Evolutionary conservation across 2,797 vertebrate species (phyloP), one percentile per base, ranked within the genome.

Genomic region (Siniperca undulata): DNA sequence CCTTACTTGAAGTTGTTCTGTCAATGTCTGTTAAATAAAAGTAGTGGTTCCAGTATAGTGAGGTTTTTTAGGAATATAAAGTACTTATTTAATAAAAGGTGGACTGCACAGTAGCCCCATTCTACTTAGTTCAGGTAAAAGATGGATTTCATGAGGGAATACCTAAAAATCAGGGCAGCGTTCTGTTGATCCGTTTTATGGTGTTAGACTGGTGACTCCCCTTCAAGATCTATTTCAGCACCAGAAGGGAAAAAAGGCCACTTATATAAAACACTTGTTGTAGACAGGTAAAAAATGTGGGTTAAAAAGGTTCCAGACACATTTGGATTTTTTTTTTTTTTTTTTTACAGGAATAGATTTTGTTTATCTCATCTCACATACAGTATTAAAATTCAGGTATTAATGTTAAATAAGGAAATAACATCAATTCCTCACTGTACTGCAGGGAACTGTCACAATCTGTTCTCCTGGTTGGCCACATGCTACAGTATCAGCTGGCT

Each of bases 111-210:
- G 19, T 40, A 19, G 19, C 19, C 24, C 8, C 7, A 22, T 70
- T 74, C 24, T 34, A 44, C 16, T 52, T 22, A 58, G 30, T 36
- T 44, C n/a, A 77, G 77, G 44, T 58, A 70, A 80, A 70, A 60
- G 24, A 38, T 71, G n/a, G 59, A 40, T 80, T 75, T 69, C 75
- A 81, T 24, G 17, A 52, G 65, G 69, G 56, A 77, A 64, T 70
- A 68, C 16, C n/a, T 22, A 24, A 50, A 42, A 82, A 78, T 70
- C 53, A 55, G 38, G 40, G n/a, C 58, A 76, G 4, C n/a, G 50
- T 42, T 52, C 40, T 67, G 42, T 67, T 77, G 48, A 76, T 56
- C 48, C 16, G 3, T 64, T 78, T 74, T 46, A 58, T 59, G 1
- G 44, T 48, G 64, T 46, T 79, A 67, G 81, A 81, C 65, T 70